phyloP scores from a whole-genome alignment of 2,888 invertebrate species.

The Apoderus coryli region DNA sequence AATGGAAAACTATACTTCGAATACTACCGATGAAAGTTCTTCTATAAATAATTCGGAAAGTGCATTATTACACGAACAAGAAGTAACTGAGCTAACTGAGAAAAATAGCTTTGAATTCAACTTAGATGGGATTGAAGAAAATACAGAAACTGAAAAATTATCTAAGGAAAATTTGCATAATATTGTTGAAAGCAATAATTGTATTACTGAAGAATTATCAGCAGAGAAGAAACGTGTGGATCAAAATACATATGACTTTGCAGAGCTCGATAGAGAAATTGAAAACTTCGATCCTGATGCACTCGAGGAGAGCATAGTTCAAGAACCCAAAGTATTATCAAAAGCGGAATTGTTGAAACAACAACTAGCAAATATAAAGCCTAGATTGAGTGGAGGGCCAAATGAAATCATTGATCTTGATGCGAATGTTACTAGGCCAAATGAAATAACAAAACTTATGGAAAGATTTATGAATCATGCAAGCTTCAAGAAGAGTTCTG shows the following conservation, averaged over 20 bases:
- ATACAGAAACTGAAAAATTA: neutral
- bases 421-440: constrained; percentile 32
- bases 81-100: constrained; percentile 13
- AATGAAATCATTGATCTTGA: constrained; percentile 48
- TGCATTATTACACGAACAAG: too few relatives aligned
- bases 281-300: constrained; percentile 15
- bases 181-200: constrained; percentile 1
- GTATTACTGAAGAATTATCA: too few relatives aligned
- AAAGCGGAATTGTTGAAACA: constrained; percentile 26
- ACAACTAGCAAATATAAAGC: constrained; percentile 28
- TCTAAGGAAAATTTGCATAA: neutral
- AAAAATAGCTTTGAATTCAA: constrained; percentile 10
- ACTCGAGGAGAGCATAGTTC: constrained; percentile 5
- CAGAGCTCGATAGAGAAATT: constrained; percentile 18
- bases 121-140: too few relatives aligned
- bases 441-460: constrained; percentile 52
- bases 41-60: too few relatives aligned
- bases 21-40: constrained; percentile 1
- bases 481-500: constrained; percentile 38
- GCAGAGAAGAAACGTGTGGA: constrained; percentile 1
- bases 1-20: too few relatives aligned
- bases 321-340: constrained; percentile 16
- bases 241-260: constrained; percentile 9
- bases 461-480: constrained; percentile 58
- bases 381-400: constrained; percentile 38